Evolutionary conservation across 2,888 invertebrate species (phyloP), one percentile per base, ranked within the genome.

Genomic region (Cremastinae sp.): DNA sequence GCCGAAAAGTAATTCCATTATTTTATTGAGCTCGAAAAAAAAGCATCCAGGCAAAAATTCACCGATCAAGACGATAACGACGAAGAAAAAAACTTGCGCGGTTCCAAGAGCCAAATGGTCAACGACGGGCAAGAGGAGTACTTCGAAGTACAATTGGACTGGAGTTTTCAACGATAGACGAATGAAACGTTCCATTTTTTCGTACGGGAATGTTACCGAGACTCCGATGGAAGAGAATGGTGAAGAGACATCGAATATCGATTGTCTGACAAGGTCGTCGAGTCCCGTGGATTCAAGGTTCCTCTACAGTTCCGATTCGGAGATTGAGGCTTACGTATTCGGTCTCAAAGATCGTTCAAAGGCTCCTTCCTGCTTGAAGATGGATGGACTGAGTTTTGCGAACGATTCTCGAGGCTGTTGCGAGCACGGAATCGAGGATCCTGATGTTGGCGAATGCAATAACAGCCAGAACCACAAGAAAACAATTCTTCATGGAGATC

Each of bases 121-220:
- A 5, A 62, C 64, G 8, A 56, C 51, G 7, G 71, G 51, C 3
- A 85, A 80, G 69, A 83, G 76, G 71, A 82, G 74, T 41, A 54
- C 36, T n/a, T 68, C 78, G 0, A 87, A 83, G 47, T 86, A 85
- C 56, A 82, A 82, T 45, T 87, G 86, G 87, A 82, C 81, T 12
- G 88, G 86, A 8, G 85, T 75, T 36, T 87, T 87, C 58, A 68
- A 79, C 61, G 79, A 79, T 43, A 73, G 71, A 49, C 71, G 66
- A 1, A 47, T 68, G 0, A 78, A 53, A 69, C 64, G 78, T 47
- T 69, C 76, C 0, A 75, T 74, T 36, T 77, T 73, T 47, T 51
- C 59, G 10, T 56, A 58, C 28, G 68, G 49, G 18, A 61, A 58
- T 53, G n/a, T 16, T 8, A 36, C 65, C 3, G 12, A 22, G 14